Base-by-base conservation (phyloP, 2,888 invertebrate genomes). In the Luperina testacea region DNA sequence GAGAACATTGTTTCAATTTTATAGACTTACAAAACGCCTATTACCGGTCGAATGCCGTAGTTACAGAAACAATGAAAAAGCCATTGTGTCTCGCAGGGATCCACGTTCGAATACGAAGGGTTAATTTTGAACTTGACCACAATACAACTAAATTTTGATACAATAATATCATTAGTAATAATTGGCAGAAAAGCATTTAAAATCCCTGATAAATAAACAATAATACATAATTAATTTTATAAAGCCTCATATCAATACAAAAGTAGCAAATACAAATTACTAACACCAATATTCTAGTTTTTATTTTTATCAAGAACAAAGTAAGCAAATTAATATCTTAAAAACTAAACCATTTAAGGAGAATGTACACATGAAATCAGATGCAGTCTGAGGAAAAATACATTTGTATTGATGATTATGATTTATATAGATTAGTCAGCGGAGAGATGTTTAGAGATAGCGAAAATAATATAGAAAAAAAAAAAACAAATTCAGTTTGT, bases 141-240 rank as follows among this genome's bases (percentile, higher is more conserved):
- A 13, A 20, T 24, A 48, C 11, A 1, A 15, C 27, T 27, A 0
- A 15, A 27, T 71, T 27, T 24, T 32, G 13, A 67, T 61, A 67
- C 24, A 81, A 75, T 81, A 80, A 57, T 76, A 82, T 69, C 51
- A 70, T 45, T 77, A 70, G 42, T 70, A 61, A 48, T 53, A 27
- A 75, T 61, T 82, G 53, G 82, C 82, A 53, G 38, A 81, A 72
- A 82, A 82, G 69, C 77, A 82, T 69, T 82, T 24, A 20, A 69
- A 63, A 48, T 42, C 15, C 27, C 5, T 61, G 45, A 38, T 53
- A 80, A 59, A 53, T 42, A 17, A 68, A 61, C 24, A 48, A 81
- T 48, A 48, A 63, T 48, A n/a, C 67, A 68, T 24, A 75, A 38
- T 61, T 38, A 0, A 75, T 75, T 68, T 4, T 81, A 67, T 75